A percentile compares a stretch with the other conserved stretches of the same genome.
Evolutionary conservation across 1,140 invertebrate species (phyloP).

Genomic region (Papilio helenus): DNA sequence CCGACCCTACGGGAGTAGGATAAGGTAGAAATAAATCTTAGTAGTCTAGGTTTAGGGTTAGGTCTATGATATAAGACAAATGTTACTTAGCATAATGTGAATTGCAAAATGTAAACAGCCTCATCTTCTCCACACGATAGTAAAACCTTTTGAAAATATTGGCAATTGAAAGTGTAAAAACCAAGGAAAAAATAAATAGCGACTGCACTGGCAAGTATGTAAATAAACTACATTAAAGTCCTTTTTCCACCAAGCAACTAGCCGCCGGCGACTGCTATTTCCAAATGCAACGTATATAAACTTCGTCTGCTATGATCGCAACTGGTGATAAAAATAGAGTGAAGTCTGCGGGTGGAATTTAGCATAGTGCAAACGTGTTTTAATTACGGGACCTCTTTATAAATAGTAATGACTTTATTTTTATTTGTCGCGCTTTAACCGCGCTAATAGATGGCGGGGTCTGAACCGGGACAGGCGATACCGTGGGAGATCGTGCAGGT

Average conservation of each 20-base stretch:
- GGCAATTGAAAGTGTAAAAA: not conserved
- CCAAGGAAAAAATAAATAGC: not conserved
- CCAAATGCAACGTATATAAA: not conserved
- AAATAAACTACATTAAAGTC: constrained; percentile 1
- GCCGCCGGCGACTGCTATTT: not conserved
- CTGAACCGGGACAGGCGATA: constrained; percentile 8
- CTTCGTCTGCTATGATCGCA: not conserved
- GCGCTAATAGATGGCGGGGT: constrained; percentile 33
- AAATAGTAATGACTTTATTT: constrained; percentile 30
- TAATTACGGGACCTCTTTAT: constrained; percentile 14
- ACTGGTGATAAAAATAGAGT: not conserved
- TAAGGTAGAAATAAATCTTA: too few relatives aligned
- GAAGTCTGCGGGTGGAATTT: not conserved
- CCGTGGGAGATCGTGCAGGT: constrained; percentile 28
- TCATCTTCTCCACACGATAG: not conserved
- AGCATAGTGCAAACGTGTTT: not conserved
- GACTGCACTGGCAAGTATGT: constrained; percentile 13
- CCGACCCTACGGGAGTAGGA: too few relatives aligned
- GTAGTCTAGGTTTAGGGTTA: too few relatives aligned
- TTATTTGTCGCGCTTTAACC: constrained; percentile 27
- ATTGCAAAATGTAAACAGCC: not conserved
- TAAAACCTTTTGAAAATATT: not conserved
- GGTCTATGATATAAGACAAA: too few relatives aligned
- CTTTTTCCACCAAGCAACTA: not conserved
- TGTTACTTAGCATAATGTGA: not conserved